Percentiles rank a stretch among this genome's conserved stretches.
phyloP scores from a whole-genome alignment of 2,888 invertebrate species.

The Pristionchus exspectatus region DNA sequence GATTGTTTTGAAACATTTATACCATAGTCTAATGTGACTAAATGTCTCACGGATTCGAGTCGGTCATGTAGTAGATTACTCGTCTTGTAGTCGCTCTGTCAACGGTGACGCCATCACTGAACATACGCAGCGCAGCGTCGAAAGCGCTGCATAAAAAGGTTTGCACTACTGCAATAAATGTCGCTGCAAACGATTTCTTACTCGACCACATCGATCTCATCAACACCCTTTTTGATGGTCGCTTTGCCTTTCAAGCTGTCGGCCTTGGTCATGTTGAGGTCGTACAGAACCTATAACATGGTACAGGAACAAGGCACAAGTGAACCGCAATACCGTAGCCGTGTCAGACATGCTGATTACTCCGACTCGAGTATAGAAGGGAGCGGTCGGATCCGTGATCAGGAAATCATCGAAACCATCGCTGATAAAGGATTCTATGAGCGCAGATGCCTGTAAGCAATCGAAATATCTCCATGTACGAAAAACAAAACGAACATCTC shows the following conservation, averaged over 20 bases:
- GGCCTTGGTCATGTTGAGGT: constrained; percentile 4
- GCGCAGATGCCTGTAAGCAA: neutral
- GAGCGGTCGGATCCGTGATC: neutral
- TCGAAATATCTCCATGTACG: neutral
- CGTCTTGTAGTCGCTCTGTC: neutral
- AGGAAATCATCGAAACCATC: neutral
- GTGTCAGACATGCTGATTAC: neutral
- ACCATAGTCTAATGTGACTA: too few species aligned
- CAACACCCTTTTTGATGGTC: neutral
- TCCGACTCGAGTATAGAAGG: neutral
- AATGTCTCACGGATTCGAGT: neutral
- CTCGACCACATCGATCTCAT: neutral
- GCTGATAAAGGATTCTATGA: neutral
- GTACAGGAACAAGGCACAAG: too few species aligned
- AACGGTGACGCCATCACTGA: neutral
- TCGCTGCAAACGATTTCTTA: neutral
- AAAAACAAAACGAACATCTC: neutral
- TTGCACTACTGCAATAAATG: neutral
- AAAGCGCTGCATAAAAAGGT: neutral
- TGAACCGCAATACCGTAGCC: neutral
- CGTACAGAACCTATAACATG: neutral
- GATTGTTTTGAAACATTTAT: too few species aligned
- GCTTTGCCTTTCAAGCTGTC: neutral
- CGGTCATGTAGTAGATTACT: neutral
- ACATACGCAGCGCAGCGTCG: neutral